phyloP scores from a whole-genome alignment of 2,888 invertebrate genomes.

The Mythimna impura region DNA sequence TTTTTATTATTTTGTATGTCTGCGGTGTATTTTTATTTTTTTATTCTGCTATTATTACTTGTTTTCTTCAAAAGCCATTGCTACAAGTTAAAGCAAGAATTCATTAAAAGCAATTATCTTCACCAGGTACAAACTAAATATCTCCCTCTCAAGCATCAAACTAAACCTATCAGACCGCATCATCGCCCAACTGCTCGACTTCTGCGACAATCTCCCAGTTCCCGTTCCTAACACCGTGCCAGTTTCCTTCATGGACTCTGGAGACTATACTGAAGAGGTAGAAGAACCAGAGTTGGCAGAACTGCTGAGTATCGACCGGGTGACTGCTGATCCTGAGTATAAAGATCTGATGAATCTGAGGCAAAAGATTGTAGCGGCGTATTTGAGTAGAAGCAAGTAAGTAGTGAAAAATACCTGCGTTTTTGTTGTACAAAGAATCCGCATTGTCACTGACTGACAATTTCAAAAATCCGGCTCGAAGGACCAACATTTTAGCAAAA shows the following conservation, averaged over 20 bases:
- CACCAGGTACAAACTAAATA: conserved; percentile 93
- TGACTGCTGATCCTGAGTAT: conserved; percentile 82
- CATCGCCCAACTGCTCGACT: conserved; percentile 92
- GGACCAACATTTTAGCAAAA: not conserved
- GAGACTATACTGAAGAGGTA: conserved; percentile 80
- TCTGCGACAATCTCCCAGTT: conserved; percentile 87
- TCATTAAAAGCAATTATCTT: not conserved
- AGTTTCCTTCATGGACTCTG: conserved; percentile 85
- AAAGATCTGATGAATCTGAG: conserved; percentile 81
- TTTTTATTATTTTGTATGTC: no score
- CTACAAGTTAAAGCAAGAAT: not conserved
- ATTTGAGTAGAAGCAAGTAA: conserved; percentile 82
- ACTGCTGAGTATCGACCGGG: conserved; percentile 75
- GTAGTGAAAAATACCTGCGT: conserved; percentile 25
- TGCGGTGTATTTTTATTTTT: no score
- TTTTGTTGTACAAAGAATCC: not conserved
- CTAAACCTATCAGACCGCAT: conserved; percentile 94
- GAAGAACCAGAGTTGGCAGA: conserved; percentile 78
- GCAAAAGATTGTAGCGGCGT: conserved; percentile 85
- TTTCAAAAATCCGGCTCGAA: not conserved
- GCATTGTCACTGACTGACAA: not conserved
- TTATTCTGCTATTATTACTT: not conserved
- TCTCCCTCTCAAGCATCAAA: conserved; percentile 93
- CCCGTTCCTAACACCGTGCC: conserved; percentile 87
- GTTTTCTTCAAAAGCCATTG: not conserved